Base-by-base conservation (phyloP, 2,797 vertebrate species). In the Myoxocephalus aenaeus region DNA sequence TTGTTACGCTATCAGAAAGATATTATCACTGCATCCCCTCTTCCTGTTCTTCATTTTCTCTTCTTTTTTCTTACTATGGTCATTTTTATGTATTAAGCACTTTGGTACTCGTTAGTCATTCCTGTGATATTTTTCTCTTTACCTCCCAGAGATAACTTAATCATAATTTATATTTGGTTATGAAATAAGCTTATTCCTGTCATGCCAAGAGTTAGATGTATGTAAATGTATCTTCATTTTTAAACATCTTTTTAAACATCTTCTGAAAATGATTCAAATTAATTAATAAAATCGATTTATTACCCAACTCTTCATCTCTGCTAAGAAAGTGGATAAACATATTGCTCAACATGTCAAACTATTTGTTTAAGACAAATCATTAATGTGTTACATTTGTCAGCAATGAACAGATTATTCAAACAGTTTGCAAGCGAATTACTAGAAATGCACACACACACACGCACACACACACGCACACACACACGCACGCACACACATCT, bases 1-100 rank as follows among this genome's bases (percentile, higher is more conserved):
- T 58, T 65, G 70, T 80, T 83, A 64, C 12, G 1, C 65, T 65
- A 50, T 75, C 65, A 79, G 50, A 65, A 59, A 71, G 81, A 78
- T 75, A 42, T 65, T 34, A 86, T 79, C 65, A 67, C 68, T 56
- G 46, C 68, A 73, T 70, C 66, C 42, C 22, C 32, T 77, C 70
- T 80, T 80, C 70, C 75, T 83, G 58, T 73, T 77, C 32, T 72
- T 80, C 13, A 56, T 56, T 44, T 50, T 46, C 7, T 57, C 27
- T 29, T 20, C 17, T 57, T 40, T 36, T 44, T 62, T 42, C 61
- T 62, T 12, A 18, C 44, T 29, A 12, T 15, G 14, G 17, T 15
- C 7, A 20, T 25, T 73, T 73, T 54, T 25, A 8, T 53, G 9
- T 8, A 61, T 57, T 9, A 12, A 27, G 2, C n/a, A 10, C 62